Evolutionary conservation across 92 coral and sea anemone species (phyloP), one percentile per base, ranked within the genome.

Genomic region (Zoanthus sansibaricus): DNA sequence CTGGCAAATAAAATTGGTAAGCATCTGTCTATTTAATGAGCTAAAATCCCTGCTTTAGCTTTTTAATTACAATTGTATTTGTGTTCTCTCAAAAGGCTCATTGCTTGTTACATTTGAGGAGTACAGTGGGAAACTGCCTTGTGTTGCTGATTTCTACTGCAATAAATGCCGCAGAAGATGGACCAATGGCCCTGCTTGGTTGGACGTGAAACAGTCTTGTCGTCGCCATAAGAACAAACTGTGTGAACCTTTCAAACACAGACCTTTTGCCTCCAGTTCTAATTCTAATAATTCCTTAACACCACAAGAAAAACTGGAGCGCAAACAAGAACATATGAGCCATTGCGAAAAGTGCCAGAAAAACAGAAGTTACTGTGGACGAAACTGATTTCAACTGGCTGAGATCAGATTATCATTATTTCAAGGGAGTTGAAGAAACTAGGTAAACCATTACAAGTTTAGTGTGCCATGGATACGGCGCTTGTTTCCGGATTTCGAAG

Each of bases 101-200:
- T 79, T 92, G 17, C 86, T 92, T 16, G 91, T 92, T 21, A 88
- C 94, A 0, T 92, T 77, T 56, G 11, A 56, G 13, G 8, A 75
- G 18, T 92, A 92, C 77, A 47, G 44, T 10, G 94, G 92, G 20
- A 78, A 67, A 15, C 76, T 84, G 66, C 94, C 94, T 16, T 92
- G 94, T 82, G 44, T 85, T 48, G 94, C 90, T n/a, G 84, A 76
- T 37, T 92, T 86, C 44, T 86, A 88, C 74, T 91, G 92, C 31
- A 13, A 10, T 54, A 61, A 32, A 44, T 89, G 94, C 68, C 45
- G 72, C 20, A 78, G 46, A 44, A 74, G 77, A 46, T 92, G 95
- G 95, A 77, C 74, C 33, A 92, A 88, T 52, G 75, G 62, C 20
- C 72, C 83, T n/a, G 87, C 92, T 48, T 89, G 91, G 88, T 72